These are phyloP conservation scores for Arbacia lixula DNA, from an alignment of 53 echinoderm and acorn worm species.

Conservation along the genomic window DNA sequence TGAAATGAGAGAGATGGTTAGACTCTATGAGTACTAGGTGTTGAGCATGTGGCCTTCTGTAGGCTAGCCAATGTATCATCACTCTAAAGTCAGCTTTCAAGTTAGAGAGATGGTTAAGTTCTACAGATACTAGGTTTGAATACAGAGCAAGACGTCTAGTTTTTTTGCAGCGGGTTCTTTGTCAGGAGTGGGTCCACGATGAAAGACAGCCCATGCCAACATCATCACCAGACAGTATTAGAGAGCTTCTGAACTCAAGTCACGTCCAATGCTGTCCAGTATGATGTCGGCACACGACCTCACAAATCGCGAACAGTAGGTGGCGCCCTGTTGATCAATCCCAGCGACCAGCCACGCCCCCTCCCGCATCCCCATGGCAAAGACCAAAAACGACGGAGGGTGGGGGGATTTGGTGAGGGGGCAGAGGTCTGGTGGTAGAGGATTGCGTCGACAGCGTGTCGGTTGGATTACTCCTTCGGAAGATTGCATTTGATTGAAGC, in stretches of 20 bases:
- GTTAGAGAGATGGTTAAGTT: no score
- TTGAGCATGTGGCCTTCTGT: no score
- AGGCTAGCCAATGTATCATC: no score
- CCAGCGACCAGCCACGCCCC: slow-evolving; percentile 34
- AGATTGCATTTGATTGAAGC: slow-evolving; percentile 10
- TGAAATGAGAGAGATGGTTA: no score
- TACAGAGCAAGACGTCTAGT: no score
- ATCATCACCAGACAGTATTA: slow-evolving; percentile 99
- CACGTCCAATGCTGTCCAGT: slow-evolving; percentile 99
- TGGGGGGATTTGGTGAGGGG: slow-evolving; percentile 2
- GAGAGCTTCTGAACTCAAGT: slow-evolving; percentile 73
- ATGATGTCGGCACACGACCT: slow-evolving; percentile 77
- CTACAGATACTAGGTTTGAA: no score
- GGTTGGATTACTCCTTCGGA: slow-evolving; percentile 27
- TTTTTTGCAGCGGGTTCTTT: slow-evolving; percentile 2
- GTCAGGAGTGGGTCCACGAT: slow-evolving; percentile 41
- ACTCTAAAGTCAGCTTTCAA: no score
- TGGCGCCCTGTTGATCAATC: slow-evolving; percentile 57
- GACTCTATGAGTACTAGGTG: no score
- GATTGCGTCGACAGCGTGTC: slow-evolving; percentile 49
- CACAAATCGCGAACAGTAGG: slow-evolving; percentile 32
- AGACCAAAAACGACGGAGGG: slow-evolving; percentile 18
- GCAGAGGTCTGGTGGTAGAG: slow-evolving; percentile 1
- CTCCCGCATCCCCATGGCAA: no score
- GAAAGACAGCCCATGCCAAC: slow-evolving; percentile 65